These are phyloP conservation scores for Epistrophe grossulariae DNA, from an alignment of 2,888 invertebrate genomes.

Conservation along the genomic window DNA sequence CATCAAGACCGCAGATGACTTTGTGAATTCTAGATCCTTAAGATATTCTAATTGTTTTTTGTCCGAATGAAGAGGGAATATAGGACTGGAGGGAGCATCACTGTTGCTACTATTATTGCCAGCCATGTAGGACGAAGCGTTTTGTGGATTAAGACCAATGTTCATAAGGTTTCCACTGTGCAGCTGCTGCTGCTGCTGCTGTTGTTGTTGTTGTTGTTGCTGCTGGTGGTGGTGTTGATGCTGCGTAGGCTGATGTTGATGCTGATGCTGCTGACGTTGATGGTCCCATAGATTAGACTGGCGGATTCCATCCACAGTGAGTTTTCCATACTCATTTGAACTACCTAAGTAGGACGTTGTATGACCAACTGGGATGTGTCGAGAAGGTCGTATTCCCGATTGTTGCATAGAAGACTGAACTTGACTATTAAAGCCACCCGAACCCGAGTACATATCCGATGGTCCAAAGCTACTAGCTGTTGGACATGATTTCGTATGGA, in stretches of 20 bases:
- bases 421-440: conserved; percentile 40
- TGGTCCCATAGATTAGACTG: conserved; percentile 71
- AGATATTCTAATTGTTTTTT: conserved; percentile 67
- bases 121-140: conserved; percentile 34
- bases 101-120: conserved; percentile 41
- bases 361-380: conserved; percentile 66
- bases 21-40: conserved; percentile 65
- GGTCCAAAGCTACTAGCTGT: conserved; percentile 71
- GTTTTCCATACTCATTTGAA: conserved; percentile 54
- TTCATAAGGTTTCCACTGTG: conserved; percentile 75
- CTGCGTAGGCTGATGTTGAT: conserved; percentile 65
- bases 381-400: conserved; percentile 61
- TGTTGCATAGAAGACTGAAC: conserved; percentile 54
- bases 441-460: conserved; percentile 70
- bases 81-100: conserved; percentile 54
- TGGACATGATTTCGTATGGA: conserved; percentile 78
- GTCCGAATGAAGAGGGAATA: conserved; percentile 59
- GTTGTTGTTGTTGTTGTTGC: conserved; percentile 72
- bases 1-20: conserved; percentile 61
- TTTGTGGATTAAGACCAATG: conserved; percentile 60
- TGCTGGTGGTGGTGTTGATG: conserved; percentile 67
- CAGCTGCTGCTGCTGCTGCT: conserved; percentile 68
- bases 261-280: conserved; percentile 71
- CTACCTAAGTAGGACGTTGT: conserved; percentile 53
- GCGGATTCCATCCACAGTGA: conserved; percentile 54